Conservation (phyloP, 92 coral and sea anemone genomes). For the Paragorgia papillata region DNA sequence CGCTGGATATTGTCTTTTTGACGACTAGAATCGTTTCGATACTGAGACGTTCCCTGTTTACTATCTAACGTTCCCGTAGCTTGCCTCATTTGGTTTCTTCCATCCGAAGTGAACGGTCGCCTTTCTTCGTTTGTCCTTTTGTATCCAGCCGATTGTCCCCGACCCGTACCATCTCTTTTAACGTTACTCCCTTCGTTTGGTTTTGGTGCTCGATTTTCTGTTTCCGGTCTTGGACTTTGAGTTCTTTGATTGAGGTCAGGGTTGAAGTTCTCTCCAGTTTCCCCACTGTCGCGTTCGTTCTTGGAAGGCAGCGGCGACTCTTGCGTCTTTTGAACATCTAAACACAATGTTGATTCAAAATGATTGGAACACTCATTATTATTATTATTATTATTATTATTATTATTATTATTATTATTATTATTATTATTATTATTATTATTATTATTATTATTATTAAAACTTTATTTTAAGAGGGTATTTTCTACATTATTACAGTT, state of each 20-base stretch:
- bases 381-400: no score
- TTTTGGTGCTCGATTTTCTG: background rate
- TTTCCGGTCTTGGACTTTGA: background rate
- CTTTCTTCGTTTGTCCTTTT: conserved; percentile 1
- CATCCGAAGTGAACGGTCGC: background rate
- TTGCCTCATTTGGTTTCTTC: conserved; percentile 13
- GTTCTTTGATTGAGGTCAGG: background rate
- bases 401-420: no score
- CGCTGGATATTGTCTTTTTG: conserved; percentile 16
- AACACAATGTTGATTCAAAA: background rate
- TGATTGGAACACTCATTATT: no score
- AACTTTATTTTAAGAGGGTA: no score
- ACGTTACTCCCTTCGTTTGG: background rate
- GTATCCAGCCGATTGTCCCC: background rate
- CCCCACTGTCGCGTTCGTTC: background rate
- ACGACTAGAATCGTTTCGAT: conserved; percentile 49
- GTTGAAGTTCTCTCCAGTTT: background rate
- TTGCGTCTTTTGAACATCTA: background rate
- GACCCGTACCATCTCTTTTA: background rate
- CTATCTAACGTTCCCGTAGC: conserved; percentile 12
- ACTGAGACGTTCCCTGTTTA: conserved; percentile 6
- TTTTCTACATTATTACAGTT: no score
- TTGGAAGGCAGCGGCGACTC: background rate
- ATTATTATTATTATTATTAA: no score
- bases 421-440: no score